Conservation (phyloP, 2,797 vertebrate species). For the Netta rufina region DNA sequence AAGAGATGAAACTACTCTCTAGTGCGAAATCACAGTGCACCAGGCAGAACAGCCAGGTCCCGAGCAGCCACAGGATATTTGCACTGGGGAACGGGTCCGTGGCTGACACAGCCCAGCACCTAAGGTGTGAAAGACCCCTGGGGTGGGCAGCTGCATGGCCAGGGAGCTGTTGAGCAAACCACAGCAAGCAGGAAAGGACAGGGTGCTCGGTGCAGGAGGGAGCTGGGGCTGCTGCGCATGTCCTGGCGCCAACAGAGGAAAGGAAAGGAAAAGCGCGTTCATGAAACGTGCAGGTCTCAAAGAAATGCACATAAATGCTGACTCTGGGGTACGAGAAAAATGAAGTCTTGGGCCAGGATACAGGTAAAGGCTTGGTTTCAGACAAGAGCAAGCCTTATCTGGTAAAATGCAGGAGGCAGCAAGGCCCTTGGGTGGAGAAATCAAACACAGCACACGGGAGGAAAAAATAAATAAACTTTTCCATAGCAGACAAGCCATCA, state of each 20-base stretch:
- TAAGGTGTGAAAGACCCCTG: background rate
- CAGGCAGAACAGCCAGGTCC: background rate
- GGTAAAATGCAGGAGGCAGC: background rate
- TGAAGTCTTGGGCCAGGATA: background rate
- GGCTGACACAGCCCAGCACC: background rate
- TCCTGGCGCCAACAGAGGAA: background rate
- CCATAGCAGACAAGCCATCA: background rate
- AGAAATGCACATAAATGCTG: background rate
- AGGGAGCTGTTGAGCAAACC: background rate
- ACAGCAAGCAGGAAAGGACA: background rate
- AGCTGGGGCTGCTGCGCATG: accelerated
- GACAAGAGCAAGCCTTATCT: background rate
- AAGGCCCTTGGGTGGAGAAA: background rate
- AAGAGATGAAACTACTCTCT: background rate
- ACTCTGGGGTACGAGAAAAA: background rate
- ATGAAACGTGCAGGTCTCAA: background rate
- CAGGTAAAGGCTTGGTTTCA: background rate
- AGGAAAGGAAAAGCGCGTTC: background rate
- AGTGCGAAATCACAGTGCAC: background rate
- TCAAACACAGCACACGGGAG: background rate
- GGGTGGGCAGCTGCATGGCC: background rate
- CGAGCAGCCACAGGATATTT: background rate
- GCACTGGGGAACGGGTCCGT: accelerated
- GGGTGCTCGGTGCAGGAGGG: accelerated
- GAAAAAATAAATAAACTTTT: background rate